These are phyloP conservation scores for Formica selysi DNA, from an alignment of 1,140 invertebrate genomes.

Conservation along the genomic window DNA sequence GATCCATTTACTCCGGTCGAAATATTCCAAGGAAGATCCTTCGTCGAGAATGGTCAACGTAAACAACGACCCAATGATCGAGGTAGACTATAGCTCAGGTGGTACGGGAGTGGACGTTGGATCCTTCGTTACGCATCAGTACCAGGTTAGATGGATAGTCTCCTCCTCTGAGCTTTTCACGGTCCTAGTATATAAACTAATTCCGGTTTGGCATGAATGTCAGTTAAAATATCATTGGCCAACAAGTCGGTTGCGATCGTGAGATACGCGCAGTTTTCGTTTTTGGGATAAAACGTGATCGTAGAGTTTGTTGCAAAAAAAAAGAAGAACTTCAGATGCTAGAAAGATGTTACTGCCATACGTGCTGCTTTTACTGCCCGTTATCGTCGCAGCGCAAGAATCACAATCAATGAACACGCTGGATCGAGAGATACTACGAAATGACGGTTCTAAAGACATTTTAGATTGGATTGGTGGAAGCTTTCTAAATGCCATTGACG, in stretches of 20 bases:
- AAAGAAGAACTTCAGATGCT: constrained; percentile 15
- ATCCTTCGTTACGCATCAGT: constrained; percentile 83
- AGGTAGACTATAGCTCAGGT: constrained; percentile 46
- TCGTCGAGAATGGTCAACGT: constrained; percentile 9
- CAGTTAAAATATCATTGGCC: constrained; percentile 76
- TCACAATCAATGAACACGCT: constrained; percentile 42
- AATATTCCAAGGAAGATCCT: constrained; percentile 54
- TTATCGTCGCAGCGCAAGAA: constrained; percentile 47
- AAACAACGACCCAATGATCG: constrained; percentile 70
- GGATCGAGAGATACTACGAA: constrained; percentile 9
- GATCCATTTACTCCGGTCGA: constrained; percentile 57
- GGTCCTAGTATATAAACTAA: constrained; percentile 82
- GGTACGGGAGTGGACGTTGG: constrained; percentile 69
- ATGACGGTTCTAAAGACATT: neutral
- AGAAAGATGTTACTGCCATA: constrained; percentile 61
- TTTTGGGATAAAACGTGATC: constrained; percentile 10
- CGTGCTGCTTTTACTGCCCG: constrained; percentile 55
- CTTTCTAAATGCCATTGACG: constrained; percentile 69
- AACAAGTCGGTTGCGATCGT: constrained; percentile 29
- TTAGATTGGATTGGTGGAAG: constrained; percentile 71
- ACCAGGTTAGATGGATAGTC: constrained; percentile 79
- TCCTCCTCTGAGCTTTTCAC: constrained; percentile 77
- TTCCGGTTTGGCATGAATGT: constrained; percentile 63
- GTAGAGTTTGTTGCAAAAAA: neutral
- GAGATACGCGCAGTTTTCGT: constrained; percentile 27